These are phyloP conservation scores for Bergia puertoricense DNA, from an alignment of 92 coral and sea anemone species.

Conservation along the genomic window DNA sequence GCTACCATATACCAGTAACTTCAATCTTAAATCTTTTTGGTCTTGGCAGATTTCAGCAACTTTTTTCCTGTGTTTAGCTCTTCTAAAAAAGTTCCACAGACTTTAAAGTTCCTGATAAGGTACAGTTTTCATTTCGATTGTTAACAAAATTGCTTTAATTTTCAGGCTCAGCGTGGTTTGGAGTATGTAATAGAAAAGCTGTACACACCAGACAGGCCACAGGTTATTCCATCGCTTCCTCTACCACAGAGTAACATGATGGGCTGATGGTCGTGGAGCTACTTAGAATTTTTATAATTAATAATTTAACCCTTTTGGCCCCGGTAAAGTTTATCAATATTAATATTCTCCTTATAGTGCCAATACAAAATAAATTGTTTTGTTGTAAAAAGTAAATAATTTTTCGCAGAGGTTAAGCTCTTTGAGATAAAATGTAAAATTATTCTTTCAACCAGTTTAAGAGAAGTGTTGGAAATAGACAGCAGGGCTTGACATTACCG, in stretches of 20 bases:
- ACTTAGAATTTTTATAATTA: neutral
- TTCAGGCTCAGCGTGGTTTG: constrained; percentile 81
- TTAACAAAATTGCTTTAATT: constrained; percentile 1
- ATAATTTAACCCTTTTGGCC: neutral
- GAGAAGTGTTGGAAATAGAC: neutral
- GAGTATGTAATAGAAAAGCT: constrained; percentile 79
- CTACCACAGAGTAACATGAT: constrained; percentile 51
- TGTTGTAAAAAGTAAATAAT: too few relatives aligned
- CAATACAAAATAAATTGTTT: neutral
- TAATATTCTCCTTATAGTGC: neutral
- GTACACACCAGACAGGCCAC: constrained; percentile 71
- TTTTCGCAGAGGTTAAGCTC: neutral
- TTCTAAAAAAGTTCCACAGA: neutral
- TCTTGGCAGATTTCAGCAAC: too few relatives aligned
- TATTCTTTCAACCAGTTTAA: neutral
- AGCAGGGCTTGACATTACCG: neutral
- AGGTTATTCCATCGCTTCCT: constrained; percentile 51
- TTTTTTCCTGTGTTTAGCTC: too few relatives aligned
- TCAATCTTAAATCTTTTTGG: neutral
- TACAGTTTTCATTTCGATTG: neutral
- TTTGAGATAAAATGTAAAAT: neutral
- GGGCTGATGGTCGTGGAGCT: neutral
- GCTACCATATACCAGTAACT: neutral
- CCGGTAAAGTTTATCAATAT: neutral
- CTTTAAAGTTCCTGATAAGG: too few relatives aligned